phyloP scores from a whole-genome alignment of 1,140 invertebrate species.

The Steinernema feltiae region DNA sequence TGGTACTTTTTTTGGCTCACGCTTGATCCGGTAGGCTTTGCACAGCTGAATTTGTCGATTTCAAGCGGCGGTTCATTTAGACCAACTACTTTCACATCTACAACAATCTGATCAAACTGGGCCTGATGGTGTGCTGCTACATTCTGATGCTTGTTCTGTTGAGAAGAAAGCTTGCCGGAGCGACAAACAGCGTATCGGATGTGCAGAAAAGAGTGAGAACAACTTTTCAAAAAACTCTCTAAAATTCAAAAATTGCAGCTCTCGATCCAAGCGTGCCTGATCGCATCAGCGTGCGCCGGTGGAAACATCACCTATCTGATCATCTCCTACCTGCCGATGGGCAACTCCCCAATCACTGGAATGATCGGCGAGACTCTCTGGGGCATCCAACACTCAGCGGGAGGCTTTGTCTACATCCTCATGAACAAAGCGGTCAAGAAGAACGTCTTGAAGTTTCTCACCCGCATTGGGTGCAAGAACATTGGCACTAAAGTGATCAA shows the following conservation, averaged over 20 bases:
- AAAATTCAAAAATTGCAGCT: background rate
- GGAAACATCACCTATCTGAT: background rate
- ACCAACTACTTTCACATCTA: background rate
- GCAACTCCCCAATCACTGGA: background rate
- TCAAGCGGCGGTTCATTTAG: background rate
- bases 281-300: background rate
- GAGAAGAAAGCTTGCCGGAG: background rate
- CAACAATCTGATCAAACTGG: conserved; percentile 2
- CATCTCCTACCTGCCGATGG: background rate
- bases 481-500: background rate
- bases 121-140: background rate
- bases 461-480: too few relatives aligned
- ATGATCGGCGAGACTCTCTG: background rate
- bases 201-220: background rate
- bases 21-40: background rate
- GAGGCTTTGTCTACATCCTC: background rate
- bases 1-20: background rate
- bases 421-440: background rate
- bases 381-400: background rate
- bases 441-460: background rate
- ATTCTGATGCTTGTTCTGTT: background rate
- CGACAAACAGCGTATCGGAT: background rate
- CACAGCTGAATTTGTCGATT: background rate
- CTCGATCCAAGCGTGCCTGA: background rate
- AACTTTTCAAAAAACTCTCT: background rate